Evolutionary conservation across 2,113 vertebrate genomes (phyloP), one percentile per base, ranked within the genome.

Genomic region (Quiscalus mexicanus): DNA sequence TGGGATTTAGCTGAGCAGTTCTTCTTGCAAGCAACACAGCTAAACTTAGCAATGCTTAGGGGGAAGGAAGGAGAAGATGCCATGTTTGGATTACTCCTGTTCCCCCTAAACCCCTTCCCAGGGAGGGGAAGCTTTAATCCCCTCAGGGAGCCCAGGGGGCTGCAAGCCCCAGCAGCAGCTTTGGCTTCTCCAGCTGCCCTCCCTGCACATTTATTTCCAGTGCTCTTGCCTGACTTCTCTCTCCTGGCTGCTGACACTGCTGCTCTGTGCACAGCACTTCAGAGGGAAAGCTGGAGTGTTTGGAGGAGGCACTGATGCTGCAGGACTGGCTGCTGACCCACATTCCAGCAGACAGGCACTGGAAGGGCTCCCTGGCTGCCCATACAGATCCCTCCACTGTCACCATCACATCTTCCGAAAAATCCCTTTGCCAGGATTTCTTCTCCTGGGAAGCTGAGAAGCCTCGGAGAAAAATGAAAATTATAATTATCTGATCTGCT

Each of bases 1-100:
- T 84, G 93, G 94, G 95, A 96, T 97, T 96, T 94, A 84, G 87
- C 90, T 76, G 93, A 96, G 93, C 87, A 67, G 69, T 37, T 96
- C 92, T 77, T 94, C 90, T 94, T 78, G 76, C 95, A 90, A 96
- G 91, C 21, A 10, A 65, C 55, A 39, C 81, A 83, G 92, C 95
- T 89, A 95, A 97, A 97, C 78, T 96, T 96, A 94, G 96, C 84
- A 90, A 27, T 6, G 62, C 90, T 86, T 84, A 58, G 47, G 80
- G 89, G 87, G 52, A 83, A 75, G 64, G 67, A 77, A 79, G 21
- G 21, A 1, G 7, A 86, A 74, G 73, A 68, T 55, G 78, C 58
- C 59, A 22, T 60, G 42, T 95, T 88, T 83, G 94, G 87, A 90
- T 93, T 88, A 65, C 60, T 92, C 35, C 75, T 70, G 33, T 63